Evolutionary conservation across 2,888 invertebrate genomes (phyloP).

Genomic region (Euplagia quadripunctaria): DNA sequence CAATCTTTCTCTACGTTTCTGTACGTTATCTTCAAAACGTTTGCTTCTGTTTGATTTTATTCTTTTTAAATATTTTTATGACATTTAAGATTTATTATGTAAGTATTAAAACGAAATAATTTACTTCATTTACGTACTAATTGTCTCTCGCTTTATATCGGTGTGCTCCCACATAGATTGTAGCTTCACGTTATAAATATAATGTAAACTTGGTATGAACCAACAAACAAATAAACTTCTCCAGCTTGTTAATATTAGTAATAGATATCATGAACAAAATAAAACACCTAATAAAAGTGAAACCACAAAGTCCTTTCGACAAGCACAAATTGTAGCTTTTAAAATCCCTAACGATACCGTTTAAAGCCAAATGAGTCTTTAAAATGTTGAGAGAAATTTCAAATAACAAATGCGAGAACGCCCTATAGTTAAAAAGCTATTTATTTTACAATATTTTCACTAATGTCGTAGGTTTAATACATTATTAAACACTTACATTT

Average conservation of each 20-base stretch:
- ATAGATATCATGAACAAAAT: neutral
- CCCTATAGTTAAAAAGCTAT: too few species aligned
- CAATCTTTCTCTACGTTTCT: neutral
- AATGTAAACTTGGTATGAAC: too few species aligned
- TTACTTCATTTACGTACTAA: too few species aligned
- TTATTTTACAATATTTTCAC: neutral
- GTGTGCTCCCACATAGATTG: neutral
- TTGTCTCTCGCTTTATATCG: too few species aligned
- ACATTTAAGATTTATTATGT: too few species aligned
- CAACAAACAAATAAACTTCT: neutral
- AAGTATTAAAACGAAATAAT: too few species aligned
- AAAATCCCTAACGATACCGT: constrained; percentile 5
- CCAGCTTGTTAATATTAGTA: neutral
- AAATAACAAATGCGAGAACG: neutral
- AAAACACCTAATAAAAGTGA: neutral
- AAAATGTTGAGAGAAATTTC: constrained; percentile 3
- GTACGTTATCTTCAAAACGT: too few species aligned
- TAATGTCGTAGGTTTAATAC: neutral
- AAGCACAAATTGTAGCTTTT: constrained; percentile 7
- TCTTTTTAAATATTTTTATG: too few species aligned
- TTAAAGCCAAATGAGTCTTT: constrained; percentile 4
- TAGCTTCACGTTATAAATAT: too few species aligned
- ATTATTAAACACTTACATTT: neutral
- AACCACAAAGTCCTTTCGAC: neutral
- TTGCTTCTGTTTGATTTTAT: neutral